A percentile compares a stretch with the other conserved stretches of the same genome.
These are phyloP conservation scores for Dryobota labecula DNA, from an alignment of 2,888 invertebrate genomes.

Conservation along the genomic window DNA sequence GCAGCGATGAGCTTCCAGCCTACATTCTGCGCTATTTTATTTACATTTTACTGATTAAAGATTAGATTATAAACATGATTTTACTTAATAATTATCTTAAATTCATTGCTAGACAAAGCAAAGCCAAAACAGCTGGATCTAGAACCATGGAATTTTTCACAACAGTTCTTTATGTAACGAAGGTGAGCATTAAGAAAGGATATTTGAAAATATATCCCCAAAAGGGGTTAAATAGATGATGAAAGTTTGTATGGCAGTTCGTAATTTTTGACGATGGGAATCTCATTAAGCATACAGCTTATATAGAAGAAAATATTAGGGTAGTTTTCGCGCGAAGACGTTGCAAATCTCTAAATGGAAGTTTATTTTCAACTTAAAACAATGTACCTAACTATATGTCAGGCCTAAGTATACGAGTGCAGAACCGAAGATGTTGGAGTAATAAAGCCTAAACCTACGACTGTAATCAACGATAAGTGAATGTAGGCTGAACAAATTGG, in stretches of 20 bases:
- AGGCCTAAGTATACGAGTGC: not conserved
- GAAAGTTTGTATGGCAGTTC: too few species aligned
- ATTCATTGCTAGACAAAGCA: not conserved
- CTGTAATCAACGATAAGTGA: constrained; percentile 3
- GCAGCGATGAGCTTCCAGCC: constrained; percentile 34
- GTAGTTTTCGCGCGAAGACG: not conserved
- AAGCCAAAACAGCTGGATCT: not conserved
- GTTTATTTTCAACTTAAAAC: not conserved
- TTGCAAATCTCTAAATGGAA: not conserved
- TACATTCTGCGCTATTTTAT: constrained; percentile 19
- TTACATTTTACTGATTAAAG: constrained; percentile 24
- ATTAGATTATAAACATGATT: constrained; percentile 36
- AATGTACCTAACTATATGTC: constrained; percentile 6
- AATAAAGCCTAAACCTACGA: constrained; percentile 21
- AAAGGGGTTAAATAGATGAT: too few species aligned
- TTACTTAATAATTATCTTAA: not conserved
- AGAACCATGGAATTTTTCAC: too few species aligned
- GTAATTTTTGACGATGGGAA: not conserved
- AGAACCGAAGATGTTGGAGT: constrained; percentile 9
- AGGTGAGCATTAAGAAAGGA: too few species aligned
- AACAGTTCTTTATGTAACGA: too few species aligned
- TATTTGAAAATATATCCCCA: too few species aligned
- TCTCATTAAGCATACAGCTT: not conserved
- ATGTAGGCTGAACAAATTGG: constrained; percentile 52
- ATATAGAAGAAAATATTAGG: not conserved